These are phyloP conservation scores for Prionchulus punctatus DNA, from an alignment of 2,888 invertebrate genomes.

Conservation along the genomic window DNA sequence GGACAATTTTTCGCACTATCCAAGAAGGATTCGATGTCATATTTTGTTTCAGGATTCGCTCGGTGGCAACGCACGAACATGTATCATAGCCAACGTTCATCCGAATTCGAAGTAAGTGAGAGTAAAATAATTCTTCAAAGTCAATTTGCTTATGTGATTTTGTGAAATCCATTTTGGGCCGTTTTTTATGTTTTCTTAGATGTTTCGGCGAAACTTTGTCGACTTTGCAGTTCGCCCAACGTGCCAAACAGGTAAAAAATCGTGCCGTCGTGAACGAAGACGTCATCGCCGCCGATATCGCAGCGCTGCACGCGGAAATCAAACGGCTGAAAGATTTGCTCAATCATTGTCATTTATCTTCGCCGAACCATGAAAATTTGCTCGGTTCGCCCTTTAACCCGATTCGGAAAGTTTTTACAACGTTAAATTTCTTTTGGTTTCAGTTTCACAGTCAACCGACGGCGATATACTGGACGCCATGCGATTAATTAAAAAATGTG, in stretches of 20 bases:
- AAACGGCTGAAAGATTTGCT: constrained; percentile 26
- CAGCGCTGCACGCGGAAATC: constrained; percentile 31
- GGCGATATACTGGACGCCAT: no score
- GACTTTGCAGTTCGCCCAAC: constrained; percentile 34
- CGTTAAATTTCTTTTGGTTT: no score
- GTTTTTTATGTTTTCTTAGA: constrained; percentile 19
- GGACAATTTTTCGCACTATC: constrained; percentile 10
- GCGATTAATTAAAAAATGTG: no score
- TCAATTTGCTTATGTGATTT: background rate
- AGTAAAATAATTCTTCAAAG: background rate
- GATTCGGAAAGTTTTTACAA: background rate
- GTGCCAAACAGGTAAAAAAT: constrained; percentile 36
- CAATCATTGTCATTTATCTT: constrained; percentile 4
- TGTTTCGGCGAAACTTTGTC: constrained; percentile 35
- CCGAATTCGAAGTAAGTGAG: constrained; percentile 31
- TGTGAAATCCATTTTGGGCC: no score
- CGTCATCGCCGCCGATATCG: constrained; percentile 31
- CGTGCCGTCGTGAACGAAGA: constrained; percentile 36
- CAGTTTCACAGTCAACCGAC: no score
- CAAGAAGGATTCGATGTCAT: background rate
- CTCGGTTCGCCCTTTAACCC: background rate
- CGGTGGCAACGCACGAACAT: constrained; percentile 37
- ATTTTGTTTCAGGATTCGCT: constrained; percentile 36
- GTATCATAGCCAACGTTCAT: constrained; percentile 36
- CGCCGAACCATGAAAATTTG: background rate